Evolutionary conservation across 2,113 vertebrate genomes (phyloP), one percentile per base, ranked within the genome.

Genomic region (Nyctereutes procyonoides): DNA sequence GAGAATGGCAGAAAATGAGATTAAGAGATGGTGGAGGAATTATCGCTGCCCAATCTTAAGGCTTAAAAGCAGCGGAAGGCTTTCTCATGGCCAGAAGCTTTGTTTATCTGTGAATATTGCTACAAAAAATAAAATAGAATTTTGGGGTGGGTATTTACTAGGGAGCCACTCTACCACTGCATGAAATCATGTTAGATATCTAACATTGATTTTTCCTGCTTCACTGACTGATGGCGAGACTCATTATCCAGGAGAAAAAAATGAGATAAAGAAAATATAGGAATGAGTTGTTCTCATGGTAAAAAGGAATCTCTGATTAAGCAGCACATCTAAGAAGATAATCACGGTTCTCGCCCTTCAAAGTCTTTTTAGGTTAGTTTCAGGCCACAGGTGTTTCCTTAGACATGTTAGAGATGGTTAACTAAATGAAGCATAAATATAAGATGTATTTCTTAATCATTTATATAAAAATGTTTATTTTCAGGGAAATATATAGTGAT

Each of bases 401-500:
- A 91, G 8, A 67, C n/a, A 43, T 53, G 62, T 56, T 43, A 91
- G 8, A 67, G 28, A 43, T 53, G 62, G 13, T 60, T 95, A 85
- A 71, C 8, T 26, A 60, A 95, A n/a, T 51, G 14, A 81, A 87
- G 8, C 16, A 74, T 60, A 51, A 62, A 32, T 55, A 65, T 24
- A 63, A 79, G 11, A 8, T 11, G 17, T 38, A 55, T 63, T 16
- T 88, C 12, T 38, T 26, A 38, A 74, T 9, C 13, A 32, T 83
- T 77, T 93, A 26, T 74, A 82, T 38, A 84, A 93, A 83, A 43
- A 65, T 63, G 5, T 73, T 85, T 56, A 92, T 80, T 95, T 83
- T 90, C 16, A 74, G 80, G 51, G 53, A 92, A 76, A 51, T 62
- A 77, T 2, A 22, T 11, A 84, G 12, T n/a, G 5, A 14, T 88